A percentile compares a stretch with the other conserved stretches of the same genome.
These are phyloP conservation scores for Donacobius atricapilla DNA, from an alignment of 2,113 vertebrate species.

Conservation along the genomic window DNA sequence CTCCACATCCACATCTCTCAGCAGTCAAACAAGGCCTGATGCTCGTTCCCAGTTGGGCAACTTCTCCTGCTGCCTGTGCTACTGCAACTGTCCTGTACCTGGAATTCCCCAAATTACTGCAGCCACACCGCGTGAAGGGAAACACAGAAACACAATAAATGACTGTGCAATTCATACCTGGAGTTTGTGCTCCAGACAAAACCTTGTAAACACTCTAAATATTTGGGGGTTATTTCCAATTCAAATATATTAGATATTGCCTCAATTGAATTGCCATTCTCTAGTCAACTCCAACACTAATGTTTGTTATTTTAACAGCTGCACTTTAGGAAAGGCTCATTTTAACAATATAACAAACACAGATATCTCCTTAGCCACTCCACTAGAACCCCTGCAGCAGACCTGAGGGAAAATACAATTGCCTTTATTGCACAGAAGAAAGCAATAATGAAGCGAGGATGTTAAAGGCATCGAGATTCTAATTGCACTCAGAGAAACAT, in stretches of 20 bases:
- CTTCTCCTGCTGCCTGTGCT: background rate
- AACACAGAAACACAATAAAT: background rate
- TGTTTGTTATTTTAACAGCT: constrained; percentile 40
- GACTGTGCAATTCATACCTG: background rate
- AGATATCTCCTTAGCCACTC: background rate
- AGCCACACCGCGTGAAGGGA: background rate
- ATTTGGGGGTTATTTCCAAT: constrained; percentile 7
- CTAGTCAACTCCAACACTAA: constrained; percentile 16
- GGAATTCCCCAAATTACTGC: background rate
- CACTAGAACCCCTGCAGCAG: constrained; percentile 5
- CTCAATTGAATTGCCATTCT: constrained; percentile 11
- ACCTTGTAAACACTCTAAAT: background rate
- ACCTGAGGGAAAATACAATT: constrained; percentile 50
- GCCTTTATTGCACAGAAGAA: constrained; percentile 42
- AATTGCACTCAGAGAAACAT: constrained; percentile 43
- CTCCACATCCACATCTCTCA: background rate
- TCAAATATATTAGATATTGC: background rate
- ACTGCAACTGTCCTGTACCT: background rate
- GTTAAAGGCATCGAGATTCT: constrained; percentile 20
- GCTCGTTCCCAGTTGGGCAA: background rate
- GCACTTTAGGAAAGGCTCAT: constrained; percentile 10
- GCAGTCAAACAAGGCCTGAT: rapidly evolving
- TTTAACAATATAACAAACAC: background rate
- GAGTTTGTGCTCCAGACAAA: background rate
- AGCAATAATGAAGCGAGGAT: constrained; percentile 29